Percentiles rank a stretch among this genome's conserved stretches.
Evolutionary conservation across 2,888 invertebrate species (phyloP).

Genomic region (Oxytorus armatus): DNA sequence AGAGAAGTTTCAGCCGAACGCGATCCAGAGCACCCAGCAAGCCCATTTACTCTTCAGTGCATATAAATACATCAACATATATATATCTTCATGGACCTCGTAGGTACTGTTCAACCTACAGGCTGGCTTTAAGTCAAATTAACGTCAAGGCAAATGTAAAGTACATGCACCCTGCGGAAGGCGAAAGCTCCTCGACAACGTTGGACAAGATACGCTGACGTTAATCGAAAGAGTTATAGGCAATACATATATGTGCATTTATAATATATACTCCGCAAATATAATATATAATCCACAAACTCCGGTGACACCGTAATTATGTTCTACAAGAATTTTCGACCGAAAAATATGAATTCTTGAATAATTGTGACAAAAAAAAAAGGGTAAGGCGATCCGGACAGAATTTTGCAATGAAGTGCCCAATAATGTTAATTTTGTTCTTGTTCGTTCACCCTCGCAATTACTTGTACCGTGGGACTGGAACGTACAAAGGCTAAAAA

Average conservation of each 20-base stretch:
- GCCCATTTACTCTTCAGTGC: neutral
- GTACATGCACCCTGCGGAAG: slow-evolving; percentile 30
- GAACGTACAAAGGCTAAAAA: neutral
- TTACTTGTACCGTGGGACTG: too few species aligned
- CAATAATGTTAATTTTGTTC: too few species aligned
- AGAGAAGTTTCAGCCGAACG: slow-evolving; percentile 57
- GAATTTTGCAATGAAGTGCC: too few species aligned
- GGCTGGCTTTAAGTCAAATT: slow-evolving; percentile 60
- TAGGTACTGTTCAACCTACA: slow-evolving; percentile 33
- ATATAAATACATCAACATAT: neutral
- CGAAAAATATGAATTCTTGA: too few species aligned
- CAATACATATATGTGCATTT: too few species aligned
- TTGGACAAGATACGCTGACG: slow-evolving; percentile 22
- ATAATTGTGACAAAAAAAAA: too few species aligned
- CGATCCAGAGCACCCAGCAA: slow-evolving; percentile 28
- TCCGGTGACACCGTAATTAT: too few species aligned
- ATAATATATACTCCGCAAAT: too few species aligned
- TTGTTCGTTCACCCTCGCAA: too few species aligned
- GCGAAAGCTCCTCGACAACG: slow-evolving; percentile 21
- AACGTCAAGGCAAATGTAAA: slow-evolving; percentile 58
- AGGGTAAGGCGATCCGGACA: too few species aligned
- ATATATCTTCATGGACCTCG: slow-evolving; percentile 7
- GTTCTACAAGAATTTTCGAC: too few species aligned
- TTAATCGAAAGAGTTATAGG: neutral
- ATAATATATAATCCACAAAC: too few species aligned